Base-by-base conservation (phyloP, 2,888 invertebrate genomes). In the Crematogaster levior region DNA sequence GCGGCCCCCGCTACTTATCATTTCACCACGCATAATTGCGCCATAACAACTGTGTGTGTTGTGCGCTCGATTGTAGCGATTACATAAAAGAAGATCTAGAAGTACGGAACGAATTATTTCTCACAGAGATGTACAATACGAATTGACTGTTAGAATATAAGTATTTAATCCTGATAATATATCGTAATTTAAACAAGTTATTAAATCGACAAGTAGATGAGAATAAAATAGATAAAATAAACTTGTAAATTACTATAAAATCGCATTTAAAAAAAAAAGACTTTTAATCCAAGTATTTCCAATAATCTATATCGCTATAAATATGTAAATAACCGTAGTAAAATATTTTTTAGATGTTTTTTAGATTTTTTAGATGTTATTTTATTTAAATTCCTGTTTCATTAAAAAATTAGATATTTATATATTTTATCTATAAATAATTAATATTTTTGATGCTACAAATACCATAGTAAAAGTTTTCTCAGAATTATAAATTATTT, bases 1-100 rank as follows among this genome's bases (percentile, higher is more conserved):
- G 77, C 43, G 56, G 56, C 77, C 70, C 70, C 77, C 43, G 70
- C 77, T 79, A 79, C 77, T 79, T 46, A 79, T 79, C 70, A 79
- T 79, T 79, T 79, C 77, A 79, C 70, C 70, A 70, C 70, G 77
- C 77, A 79, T 70, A 70, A 79, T 79, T 79, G 56, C 70, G 56
- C 56, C 68, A 79, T 68, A 77, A 77, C 34, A 40, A 70, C 70
- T 18, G 53, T 27, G 24, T 63, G 27, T 63, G 43, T 63, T 65
- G 27, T 24, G 43, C 18, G 12, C 70, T 34, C 43, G 70, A 79
- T 79, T 79, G 30, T 56, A 46, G 34, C 43, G 56, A 79, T 79
- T 58, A 58, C 56, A 21, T 56, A 70, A 79, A 70, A 70, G 77
- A 77, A 56, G 70, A 79, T 43, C 30, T 53, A 10, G 30, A 56